These are phyloP conservation scores for Coremacera marginata DNA, from an alignment of 2,888 invertebrate species.

Conservation along the genomic window DNA sequence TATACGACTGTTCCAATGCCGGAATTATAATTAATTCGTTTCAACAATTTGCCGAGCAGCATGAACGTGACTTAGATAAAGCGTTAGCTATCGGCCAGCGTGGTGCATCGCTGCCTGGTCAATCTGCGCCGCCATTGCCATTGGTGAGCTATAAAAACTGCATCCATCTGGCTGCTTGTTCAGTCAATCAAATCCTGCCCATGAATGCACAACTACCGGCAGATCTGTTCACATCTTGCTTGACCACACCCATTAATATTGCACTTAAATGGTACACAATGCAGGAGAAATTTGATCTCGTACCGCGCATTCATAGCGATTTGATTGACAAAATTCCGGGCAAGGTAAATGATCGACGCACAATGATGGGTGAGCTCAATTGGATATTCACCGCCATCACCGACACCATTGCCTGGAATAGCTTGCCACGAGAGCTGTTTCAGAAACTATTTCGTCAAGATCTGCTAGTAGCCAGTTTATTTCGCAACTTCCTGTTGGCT, in stretches of 20 bases:
- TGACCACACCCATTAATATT: conserved; percentile 98
- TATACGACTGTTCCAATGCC: conserved; percentile 99
- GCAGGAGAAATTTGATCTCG: conserved; percentile 82
- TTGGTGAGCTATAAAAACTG: conserved; percentile 82
- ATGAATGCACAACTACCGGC: conserved; percentile 98
- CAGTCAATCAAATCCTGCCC: conserved; percentile 91
- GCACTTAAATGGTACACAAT: conserved; percentile 95
- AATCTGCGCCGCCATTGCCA: conserved; percentile 36
- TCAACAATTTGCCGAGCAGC: conserved; percentile 90
- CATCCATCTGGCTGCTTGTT: conserved; percentile 97
- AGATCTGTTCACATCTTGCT: conserved; percentile 96
- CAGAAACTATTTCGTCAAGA: conserved; percentile 98
- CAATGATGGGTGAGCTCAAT: conserved; percentile 98
- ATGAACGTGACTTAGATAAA: conserved; percentile 82
- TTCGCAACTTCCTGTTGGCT: conserved; percentile 96
- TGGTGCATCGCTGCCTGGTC: conserved; percentile 57
- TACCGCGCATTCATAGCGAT: conserved; percentile 85
- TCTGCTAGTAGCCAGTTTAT: conserved; percentile 96
- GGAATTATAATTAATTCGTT: conserved; percentile 95
- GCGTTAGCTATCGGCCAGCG: conserved; percentile 41
- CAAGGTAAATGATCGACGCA: conserved; percentile 91
- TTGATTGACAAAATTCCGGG: conserved; percentile 98
- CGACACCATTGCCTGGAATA: conserved; percentile 99
- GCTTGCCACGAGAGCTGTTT: conserved; percentile 92
- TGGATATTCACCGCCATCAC: conserved; percentile 99